These are phyloP conservation scores for Equus przewalskii DNA, from an alignment of 2,113 vertebrate genomes.

Conservation along the genomic window DNA sequence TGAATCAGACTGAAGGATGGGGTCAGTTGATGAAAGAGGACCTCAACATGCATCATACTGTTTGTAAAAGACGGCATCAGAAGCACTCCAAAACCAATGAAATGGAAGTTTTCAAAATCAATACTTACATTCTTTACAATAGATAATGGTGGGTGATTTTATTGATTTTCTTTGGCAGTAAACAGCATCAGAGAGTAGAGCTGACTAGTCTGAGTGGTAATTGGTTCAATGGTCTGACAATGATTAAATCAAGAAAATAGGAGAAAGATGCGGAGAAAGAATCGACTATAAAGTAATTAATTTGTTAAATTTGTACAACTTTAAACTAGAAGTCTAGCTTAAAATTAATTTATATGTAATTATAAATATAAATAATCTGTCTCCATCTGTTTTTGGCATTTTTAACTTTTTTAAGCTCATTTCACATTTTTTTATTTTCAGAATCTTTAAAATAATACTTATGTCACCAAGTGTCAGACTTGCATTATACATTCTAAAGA, in stretches of 20 bases:
- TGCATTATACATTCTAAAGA: neutral
- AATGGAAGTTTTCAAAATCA: constrained; percentile 19
- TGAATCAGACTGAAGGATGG: neutral
- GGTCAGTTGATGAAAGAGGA: neutral
- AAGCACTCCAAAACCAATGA: neutral
- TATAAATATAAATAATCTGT: neutral
- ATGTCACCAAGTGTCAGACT: neutral
- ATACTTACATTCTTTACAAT: constrained; percentile 37
- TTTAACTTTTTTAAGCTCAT: neutral
- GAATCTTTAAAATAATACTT: neutral
- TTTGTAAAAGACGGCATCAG: neutral
- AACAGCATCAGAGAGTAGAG: neutral
- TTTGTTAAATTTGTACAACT: neutral
- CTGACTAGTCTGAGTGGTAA: neutral
- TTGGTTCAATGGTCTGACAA: constrained; percentile 27
- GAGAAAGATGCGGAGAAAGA: neutral
- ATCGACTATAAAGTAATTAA: neutral
- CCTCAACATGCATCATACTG: neutral
- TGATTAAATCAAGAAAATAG: constrained; percentile 8
- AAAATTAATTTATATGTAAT: constrained; percentile 31
- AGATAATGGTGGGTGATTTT: constrained; percentile 49
- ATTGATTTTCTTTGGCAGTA: constrained; percentile 68
- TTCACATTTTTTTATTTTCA: neutral
- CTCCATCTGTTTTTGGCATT: neutral
- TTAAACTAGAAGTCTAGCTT: neutral